Evolutionary conservation across 2,113 vertebrate genomes (phyloP), one percentile per base, ranked within the genome.

Genomic region (Hyperoodon ampullatus): DNA sequence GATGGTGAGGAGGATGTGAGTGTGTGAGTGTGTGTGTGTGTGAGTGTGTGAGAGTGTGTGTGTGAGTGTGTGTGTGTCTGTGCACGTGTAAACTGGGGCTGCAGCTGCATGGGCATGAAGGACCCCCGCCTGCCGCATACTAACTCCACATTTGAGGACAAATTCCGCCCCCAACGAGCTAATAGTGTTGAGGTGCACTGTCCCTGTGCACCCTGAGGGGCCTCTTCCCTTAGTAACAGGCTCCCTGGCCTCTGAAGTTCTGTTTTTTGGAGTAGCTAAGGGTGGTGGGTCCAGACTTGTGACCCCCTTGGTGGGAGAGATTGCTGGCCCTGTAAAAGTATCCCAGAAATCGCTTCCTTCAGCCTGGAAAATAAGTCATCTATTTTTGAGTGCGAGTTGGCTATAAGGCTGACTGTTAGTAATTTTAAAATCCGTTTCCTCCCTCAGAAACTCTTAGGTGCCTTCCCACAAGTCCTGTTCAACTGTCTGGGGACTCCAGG

Each of bases 51-150:
- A 11, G 47, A 3, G 11, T 47, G 19, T 15, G 19, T 7, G 13
- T 11, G 72, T 21, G 11, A 12, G 19, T 15, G 19, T 7, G 13
- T 11, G 72, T 21, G 33, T 15, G 30, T 2, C 6, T 3, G 2
- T 0, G 2, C 0, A 7, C 2, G 23, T 8, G 33, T 21, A 50
- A 21, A 42, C 8, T 3, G 53, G 8, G 26, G 26, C 11, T 30
- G 35, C 35, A 50, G 26, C 44, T 84, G 28, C 42, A n/a, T 75
- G 68, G 12, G 28, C 24, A 89, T 8, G 61, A 33, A 74, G 39
- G 53, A 65, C 0, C 0, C 26, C 8, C 1, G 9, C 30, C 21
- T 11, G 33, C 23, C 18, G 10, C 18, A 33, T 16, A 26, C 30
- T 26, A n/a, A 58, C 42, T 55, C 10, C 26, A 4, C 9, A 1